Evolutionary conservation across 2,888 invertebrate genomes (phyloP).

Genomic region (Melolontha melolontha): DNA sequence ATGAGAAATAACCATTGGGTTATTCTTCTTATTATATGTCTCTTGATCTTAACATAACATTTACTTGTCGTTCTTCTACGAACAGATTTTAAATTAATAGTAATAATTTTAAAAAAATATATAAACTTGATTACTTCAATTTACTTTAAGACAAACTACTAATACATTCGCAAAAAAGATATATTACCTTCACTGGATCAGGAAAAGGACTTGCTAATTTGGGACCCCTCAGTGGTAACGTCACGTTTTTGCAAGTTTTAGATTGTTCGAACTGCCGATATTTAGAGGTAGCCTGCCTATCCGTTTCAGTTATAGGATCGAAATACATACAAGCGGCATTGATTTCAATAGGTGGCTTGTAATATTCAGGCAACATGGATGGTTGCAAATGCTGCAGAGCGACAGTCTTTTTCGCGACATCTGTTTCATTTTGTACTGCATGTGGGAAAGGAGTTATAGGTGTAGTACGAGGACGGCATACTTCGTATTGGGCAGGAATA

Average conservation of each 20-base stretch:
- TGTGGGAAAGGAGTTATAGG: conserved; percentile 24
- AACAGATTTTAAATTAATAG: no score
- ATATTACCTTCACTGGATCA: conserved; percentile 58
- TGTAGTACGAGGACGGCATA: conserved; percentile 48
- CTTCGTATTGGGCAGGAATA: conserved; percentile 49
- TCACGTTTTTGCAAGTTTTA: conserved; percentile 59
- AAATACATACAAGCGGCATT: conserved; percentile 39
- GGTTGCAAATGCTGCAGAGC: conserved; percentile 53
- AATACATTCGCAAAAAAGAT: no score
- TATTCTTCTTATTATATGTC: no score
- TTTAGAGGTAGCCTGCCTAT: conserved; percentile 25
- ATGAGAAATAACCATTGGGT: no score
- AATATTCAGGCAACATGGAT: conserved; percentile 51
- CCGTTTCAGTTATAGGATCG: conserved; percentile 40
- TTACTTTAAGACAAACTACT: no score
- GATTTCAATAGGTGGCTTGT: conserved; percentile 47
- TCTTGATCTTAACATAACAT: no score
- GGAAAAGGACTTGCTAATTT: conserved; percentile 62
- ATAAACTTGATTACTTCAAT: no score
- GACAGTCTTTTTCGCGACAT: conserved; percentile 43
- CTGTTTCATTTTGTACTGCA: conserved; percentile 37
- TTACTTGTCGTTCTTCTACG: no score
- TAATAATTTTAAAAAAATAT: no score
- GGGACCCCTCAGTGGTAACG: conserved; percentile 58
- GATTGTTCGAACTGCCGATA: conserved; percentile 57